Percentiles rank a stretch among this genome's conserved stretches.
Conservation (phyloP, 2,888 invertebrate genomes). For the Miltochrista miniata region DNA sequence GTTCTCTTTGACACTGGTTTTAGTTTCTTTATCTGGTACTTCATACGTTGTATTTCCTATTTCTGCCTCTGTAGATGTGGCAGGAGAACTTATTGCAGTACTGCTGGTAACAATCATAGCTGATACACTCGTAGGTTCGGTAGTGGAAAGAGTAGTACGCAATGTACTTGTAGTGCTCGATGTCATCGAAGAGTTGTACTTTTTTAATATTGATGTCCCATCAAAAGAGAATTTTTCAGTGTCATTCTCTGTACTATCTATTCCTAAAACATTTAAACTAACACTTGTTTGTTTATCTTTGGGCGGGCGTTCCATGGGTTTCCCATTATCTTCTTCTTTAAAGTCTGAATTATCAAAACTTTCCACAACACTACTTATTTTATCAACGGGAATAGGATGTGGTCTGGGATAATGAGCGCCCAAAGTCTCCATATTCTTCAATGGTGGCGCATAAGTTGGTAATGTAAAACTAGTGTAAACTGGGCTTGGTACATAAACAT, state of each 20-base stretch:
- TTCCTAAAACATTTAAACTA: slow-evolving; percentile 65
- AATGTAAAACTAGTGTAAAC: slow-evolving; percentile 87
- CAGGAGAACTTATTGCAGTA: slow-evolving; percentile 25
- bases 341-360: slow-evolving; percentile 44
- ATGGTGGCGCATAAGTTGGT: slow-evolving; percentile 85
- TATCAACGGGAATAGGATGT: slow-evolving; percentile 87
- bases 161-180: slow-evolving; percentile 26
- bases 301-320: slow-evolving; percentile 72
- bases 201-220: slow-evolving; percentile 76
- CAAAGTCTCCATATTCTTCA: slow-evolving; percentile 85
- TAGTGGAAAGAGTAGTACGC: slow-evolving; percentile 1
- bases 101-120: slow-evolving; percentile 27
- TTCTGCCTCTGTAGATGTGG: slow-evolving; percentile 26
- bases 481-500: slow-evolving; percentile 72
- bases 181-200: slow-evolving; percentile 47
- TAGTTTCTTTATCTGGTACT: slow-evolving; percentile 28
- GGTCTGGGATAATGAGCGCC: slow-evolving; percentile 85
- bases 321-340: slow-evolving; percentile 64
- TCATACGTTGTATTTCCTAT: slow-evolving; percentile 31
- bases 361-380: slow-evolving; percentile 80
- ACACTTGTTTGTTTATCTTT: slow-evolving; percentile 78
- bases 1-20: slow-evolving; percentile 55
- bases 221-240: slow-evolving; percentile 72
- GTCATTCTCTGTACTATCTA: slow-evolving; percentile 61
- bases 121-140: slow-evolving; percentile 31